Base-by-base conservation (phyloP, 2,797 vertebrate genomes). In the Sciurus vulgaris region DNA sequence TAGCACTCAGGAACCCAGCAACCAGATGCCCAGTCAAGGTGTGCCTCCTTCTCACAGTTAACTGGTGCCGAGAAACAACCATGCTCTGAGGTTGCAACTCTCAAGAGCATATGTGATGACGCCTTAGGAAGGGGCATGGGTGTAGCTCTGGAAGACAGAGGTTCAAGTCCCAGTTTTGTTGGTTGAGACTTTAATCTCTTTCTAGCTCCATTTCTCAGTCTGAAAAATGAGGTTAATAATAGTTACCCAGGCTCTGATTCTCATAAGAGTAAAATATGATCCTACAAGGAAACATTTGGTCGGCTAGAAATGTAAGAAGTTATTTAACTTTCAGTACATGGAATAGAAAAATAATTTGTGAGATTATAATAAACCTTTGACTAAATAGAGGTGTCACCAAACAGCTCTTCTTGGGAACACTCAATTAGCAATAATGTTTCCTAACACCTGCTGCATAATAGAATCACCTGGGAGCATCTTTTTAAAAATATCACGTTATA, bases 301-400 rank as follows among this genome's bases (percentile, higher is more conserved):
- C 72, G n/a, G n/a, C 24, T 49, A 13, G 3, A 67, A 63, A 61
- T 73, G 2, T 47, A 91, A 44, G 63, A 72, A 22, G 11, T 83
- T 51, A 56, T 79, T 92, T 72, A 76, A 81, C 73, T 91, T 96
- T 94, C 44, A 91, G 2, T 24, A 51, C 18, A 12, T 35, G n/a
- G 30, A 41, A 56, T 84, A 47, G 86, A 83, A 76, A 82, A 8
- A 18, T 22, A 41, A 63, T 6, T 78, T 54, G 7, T 78, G 49
- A 91, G 85, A 63, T n/a, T 81, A 59, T 9, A 84, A 70, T 74
- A 74, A 78, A 61, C 44, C 38, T 76, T 14, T 56, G 41, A 78
- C 47, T 78, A 56, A 81, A 73, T 12, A 63, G 10, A 47, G 61
- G 54, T 69, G 35, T 72, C 47, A 38, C n/a, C 77, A 78, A 90